phyloP scores from a whole-genome alignment of 2,797 vertebrate genomes.

The Poecilia gillii region DNA sequence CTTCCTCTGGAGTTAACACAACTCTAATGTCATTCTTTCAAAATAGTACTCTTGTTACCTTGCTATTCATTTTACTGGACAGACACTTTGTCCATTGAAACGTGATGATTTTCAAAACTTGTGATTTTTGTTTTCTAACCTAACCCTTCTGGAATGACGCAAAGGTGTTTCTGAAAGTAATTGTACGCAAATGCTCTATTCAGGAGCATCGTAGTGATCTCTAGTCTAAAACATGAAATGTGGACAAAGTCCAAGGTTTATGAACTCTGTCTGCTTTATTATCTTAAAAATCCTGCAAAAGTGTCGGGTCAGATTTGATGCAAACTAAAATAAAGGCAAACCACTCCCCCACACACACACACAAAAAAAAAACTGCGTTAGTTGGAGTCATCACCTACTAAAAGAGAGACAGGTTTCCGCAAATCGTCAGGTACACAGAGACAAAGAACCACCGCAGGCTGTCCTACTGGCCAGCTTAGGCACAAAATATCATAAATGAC shows the following conservation, averaged over 20 bases:
- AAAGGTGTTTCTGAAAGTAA: not conserved
- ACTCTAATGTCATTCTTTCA: not conserved
- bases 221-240: not conserved
- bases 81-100: not conserved
- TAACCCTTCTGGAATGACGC: not conserved
- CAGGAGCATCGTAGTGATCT: not conserved
- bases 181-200: not conserved
- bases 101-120: not conserved
- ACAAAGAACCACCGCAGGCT: conserved; percentile 1
- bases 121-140: not conserved
- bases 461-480: conserved; percentile 20
- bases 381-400: not conserved
- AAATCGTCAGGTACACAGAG: not conserved
- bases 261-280: not conserved
- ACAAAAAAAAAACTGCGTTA: not conserved
- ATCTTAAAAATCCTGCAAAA: not conserved
- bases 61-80: not conserved
- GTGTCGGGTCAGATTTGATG: not conserved
- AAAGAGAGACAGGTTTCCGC: not conserved
- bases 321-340: not conserved
- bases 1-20: not conserved
- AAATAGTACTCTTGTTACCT: not conserved
- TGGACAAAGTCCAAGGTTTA: not conserved
- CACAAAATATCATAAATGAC: conserved; percentile 53
- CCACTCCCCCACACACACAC: not conserved